Base-by-base conservation (phyloP, 2,888 invertebrate species). In the Microchrysa polita region DNA sequence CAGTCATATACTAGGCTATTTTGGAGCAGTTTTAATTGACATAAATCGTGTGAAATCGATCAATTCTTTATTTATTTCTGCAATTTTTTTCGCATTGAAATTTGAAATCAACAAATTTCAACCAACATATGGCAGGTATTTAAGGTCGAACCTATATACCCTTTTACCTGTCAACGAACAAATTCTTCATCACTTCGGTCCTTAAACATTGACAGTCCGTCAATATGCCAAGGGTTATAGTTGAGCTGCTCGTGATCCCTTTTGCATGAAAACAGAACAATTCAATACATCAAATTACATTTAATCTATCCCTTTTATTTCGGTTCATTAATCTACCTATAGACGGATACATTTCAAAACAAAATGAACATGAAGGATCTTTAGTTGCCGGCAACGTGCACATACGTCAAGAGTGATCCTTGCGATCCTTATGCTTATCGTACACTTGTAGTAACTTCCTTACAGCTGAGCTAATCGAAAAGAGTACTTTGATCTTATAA, bases 311-410 rank as follows among this genome's bases (percentile, higher is more conserved):
- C 34, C 20, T 20, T 69, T 69, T 57, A 55, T 18, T 57, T 18
- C 57, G 69, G 69, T 57, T 69, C 69, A 69, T 69, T 69, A 69
- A 69, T 69, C 57, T 34, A 2, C 57, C 18, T 10, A n/a, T n/a
- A 44, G 20, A 10, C 5, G n/a, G 65, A 48, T 20, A 52, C 55
- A 22, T 57, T 23, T 60, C 34, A 57, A 57, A 22, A 59, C 16
- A 72, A 72, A 60, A 72, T 60, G 60, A 60, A 72, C 59, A 72
- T 16, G 34, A 48, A 59, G 27, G 27, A 34, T 34, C 27, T 5
- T 55, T 42, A n/a, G 22, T 23, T 63, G 22, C 14, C 53, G 48
- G 20, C 27, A 34, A 16, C 18, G 22, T 12, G 18, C 48, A 67
- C 16, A 42, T 14, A 65, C 22, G 42, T 18, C 42, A 65, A 65